Percentiles rank a stretch among this genome's conserved stretches.
These are phyloP conservation scores for Characodon lateralis DNA, from an alignment of 2,797 vertebrate species.

Conservation along the genomic window DNA sequence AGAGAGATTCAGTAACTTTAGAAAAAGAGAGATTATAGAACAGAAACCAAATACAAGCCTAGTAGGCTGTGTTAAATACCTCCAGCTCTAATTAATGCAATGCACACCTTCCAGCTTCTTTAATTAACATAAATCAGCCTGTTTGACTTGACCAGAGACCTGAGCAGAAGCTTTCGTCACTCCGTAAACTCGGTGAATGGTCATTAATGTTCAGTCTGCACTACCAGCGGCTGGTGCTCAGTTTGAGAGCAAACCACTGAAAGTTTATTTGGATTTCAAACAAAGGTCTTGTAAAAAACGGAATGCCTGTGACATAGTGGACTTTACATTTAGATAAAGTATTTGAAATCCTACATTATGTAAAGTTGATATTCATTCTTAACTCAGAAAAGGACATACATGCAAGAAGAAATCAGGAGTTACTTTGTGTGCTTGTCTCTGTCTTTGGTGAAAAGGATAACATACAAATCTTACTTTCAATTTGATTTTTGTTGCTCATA, in stretches of 20 bases:
- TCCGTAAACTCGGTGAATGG: no score
- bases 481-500: background rate
- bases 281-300: no score
- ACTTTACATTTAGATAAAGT: no score
- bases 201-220: no score
- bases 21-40: background rate
- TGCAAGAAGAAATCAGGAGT: background rate
- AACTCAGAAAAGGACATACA: background rate
- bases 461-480: background rate
- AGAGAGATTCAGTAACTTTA: conserved; percentile 16
- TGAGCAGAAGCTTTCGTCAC: no score
- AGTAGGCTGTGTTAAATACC: background rate
- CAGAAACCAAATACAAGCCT: background rate
- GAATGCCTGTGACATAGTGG: no score
- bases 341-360: no score
- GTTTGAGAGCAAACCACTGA: no score
- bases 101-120: background rate
- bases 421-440: background rate
- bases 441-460: background rate
- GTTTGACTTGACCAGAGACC: no score
- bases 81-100: background rate
- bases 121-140: no score
- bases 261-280: no score
- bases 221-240: no score
- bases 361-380: background rate